These are phyloP conservation scores for Harpalus rufipes DNA, from an alignment of 2,888 invertebrate species.

Conservation along the genomic window DNA sequence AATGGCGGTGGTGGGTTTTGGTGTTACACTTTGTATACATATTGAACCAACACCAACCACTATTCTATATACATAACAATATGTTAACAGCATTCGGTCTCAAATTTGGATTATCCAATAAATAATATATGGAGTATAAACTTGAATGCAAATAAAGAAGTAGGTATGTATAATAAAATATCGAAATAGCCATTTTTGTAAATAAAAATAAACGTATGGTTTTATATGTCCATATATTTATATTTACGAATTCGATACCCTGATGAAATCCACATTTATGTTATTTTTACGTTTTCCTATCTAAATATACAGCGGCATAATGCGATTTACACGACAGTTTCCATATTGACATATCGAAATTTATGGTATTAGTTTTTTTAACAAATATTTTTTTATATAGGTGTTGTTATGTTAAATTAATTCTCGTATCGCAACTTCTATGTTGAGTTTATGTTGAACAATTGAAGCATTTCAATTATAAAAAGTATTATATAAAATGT, in stretches of 20 bases:
- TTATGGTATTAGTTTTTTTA: neutral
- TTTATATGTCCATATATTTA: conserved; percentile 11
- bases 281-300: conserved; percentile 11
- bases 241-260: neutral
- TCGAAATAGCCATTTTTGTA: neutral
- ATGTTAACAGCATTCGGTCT: neutral
- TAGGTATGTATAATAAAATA: neutral
- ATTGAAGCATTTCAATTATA: too few relatives aligned
- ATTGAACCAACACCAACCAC: too few relatives aligned
- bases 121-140: neutral
- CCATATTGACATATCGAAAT: neutral
- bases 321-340: neutral
- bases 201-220: conserved; percentile 6
- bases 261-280: conserved; percentile 28
- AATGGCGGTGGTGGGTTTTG: too few relatives aligned
- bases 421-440: too few relatives aligned
- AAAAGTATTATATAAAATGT: too few relatives aligned
- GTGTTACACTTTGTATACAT: too few relatives aligned
- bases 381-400: neutral
- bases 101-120: neutral
- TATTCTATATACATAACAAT: neutral
- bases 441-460: too few relatives aligned
- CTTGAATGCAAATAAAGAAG: neutral
- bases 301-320: neutral
- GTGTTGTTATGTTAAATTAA: too few relatives aligned